Evolutionary conservation across 2,888 invertebrate species (phyloP).

Genomic region (Clitarchus hookeri): DNA sequence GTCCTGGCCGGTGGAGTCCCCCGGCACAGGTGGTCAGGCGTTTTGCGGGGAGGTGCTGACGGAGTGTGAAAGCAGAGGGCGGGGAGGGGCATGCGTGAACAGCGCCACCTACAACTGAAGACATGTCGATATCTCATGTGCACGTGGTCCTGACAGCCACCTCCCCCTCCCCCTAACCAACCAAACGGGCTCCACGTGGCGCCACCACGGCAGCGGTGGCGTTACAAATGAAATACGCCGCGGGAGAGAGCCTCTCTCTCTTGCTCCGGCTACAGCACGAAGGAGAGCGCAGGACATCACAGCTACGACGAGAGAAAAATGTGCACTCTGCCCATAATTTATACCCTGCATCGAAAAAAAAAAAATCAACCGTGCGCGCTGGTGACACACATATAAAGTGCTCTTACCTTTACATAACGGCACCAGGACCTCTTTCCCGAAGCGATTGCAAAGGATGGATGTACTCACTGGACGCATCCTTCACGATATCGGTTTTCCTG

Average conservation of each 20-base stretch:
- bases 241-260: neutral
- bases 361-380: neutral
- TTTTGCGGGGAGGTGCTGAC: neutral
- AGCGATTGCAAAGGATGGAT: neutral
- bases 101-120: neutral
- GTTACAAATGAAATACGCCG: neutral
- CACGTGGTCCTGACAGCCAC: neutral
- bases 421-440: neutral
- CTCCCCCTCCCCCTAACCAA: too few relatives aligned
- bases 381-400: neutral
- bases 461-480: neutral
- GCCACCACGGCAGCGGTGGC: neutral
- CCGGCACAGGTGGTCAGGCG: neutral
- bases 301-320: neutral
- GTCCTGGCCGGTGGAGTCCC: neutral
- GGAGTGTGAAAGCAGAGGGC: neutral
- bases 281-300: neutral
- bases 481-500: neutral
- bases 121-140: neutral
- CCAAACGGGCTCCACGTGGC: neutral
- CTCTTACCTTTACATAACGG: neutral
- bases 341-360: neutral
- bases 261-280: neutral
- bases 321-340: neutral
- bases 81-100: neutral